Base-by-base conservation (phyloP, 2,113 vertebrate genomes). In the Puffinus mauretanicus region DNA sequence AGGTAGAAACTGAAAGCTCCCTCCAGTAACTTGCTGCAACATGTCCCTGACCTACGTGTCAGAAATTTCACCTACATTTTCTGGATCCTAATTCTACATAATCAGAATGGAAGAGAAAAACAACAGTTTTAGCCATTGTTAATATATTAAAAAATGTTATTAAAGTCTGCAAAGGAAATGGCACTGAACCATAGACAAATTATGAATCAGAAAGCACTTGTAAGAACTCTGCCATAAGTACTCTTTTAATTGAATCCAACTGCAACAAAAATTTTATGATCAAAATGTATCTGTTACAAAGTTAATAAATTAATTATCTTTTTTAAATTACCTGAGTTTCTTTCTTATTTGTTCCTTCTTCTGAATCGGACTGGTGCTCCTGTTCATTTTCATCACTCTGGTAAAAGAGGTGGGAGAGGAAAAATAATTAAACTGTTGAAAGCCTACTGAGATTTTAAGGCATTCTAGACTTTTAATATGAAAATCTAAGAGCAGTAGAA, bases 371-470 rank as follows among this genome's bases (percentile, higher is more conserved):
- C 6, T 98, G 98, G n/a, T 98, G 99, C 22, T 99, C 99, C 46
- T 99, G 99, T 55, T 99, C 99, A 88, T 99, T 99, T 98, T 99
- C 99, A 97, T 99, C 99, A 88, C 99, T 99, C 99, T 99, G 94
- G 72, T 94, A 69, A 80, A 96, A 94, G 34, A 84, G 38, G 51
- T 34, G 25, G 21, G 16, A 96, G 29, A 67, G 2, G 32, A 83
- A 76, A 84, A 89, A 42, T 42, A 83, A 81, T 46, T 57, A 51
- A 82, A n/a, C 11, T 69, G 9, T 13, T 70, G 52, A 84, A 91
- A 72, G 40, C 7, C 44, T 69, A 54, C 3, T 38, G 36, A 86
- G 15, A 81, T 78, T 82, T 77, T 79, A 65, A 72, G 21, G 27
- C 12, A 65, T 87, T 89, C 30, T 24, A 36, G 8, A 75, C 9